phyloP scores from a whole-genome alignment of 1,140 invertebrate species.

The Zeugodacus cucurbitae region DNA sequence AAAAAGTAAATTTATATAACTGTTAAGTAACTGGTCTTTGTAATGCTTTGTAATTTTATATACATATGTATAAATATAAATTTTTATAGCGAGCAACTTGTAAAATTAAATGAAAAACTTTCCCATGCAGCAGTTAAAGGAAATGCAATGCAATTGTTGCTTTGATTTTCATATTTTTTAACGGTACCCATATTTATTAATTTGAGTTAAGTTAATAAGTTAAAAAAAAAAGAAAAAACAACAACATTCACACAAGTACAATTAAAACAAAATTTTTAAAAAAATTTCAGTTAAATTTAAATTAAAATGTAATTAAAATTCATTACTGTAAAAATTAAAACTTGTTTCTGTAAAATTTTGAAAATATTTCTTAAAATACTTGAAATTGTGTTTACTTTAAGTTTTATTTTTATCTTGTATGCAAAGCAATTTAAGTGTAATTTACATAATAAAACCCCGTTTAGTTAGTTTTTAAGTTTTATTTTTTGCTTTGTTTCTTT shows the following conservation, averaged over 20 bases:
- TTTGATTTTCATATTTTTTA: too few species aligned
- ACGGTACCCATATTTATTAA: too few species aligned
- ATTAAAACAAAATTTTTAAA: too few species aligned
- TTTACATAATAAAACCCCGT: background rate
- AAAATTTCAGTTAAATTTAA: too few species aligned
- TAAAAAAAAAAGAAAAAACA: background rate
- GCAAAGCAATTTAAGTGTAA: background rate
- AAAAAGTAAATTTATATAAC: background rate
- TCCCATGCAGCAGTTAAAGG: background rate
- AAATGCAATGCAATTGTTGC: background rate
- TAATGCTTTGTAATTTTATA: conserved; percentile 39
- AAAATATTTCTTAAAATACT: background rate
- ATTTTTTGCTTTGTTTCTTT: background rate
- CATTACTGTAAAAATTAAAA: background rate
- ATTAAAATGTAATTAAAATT: too few species aligned
- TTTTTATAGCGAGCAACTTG: background rate
- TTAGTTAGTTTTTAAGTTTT: conserved; percentile 4
- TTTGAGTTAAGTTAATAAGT: too few species aligned
- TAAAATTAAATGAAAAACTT: conserved; percentile 21
- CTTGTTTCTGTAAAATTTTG: background rate
- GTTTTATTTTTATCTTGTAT: background rate
- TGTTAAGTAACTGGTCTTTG: background rate
- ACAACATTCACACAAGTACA: background rate
- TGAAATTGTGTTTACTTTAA: too few species aligned
- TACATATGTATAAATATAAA: background rate